A percentile compares a stretch with the other conserved stretches of the same genome.
phyloP scores from a whole-genome alignment of 2,888 invertebrate genomes.

The Luffia ferchaultella region DNA sequence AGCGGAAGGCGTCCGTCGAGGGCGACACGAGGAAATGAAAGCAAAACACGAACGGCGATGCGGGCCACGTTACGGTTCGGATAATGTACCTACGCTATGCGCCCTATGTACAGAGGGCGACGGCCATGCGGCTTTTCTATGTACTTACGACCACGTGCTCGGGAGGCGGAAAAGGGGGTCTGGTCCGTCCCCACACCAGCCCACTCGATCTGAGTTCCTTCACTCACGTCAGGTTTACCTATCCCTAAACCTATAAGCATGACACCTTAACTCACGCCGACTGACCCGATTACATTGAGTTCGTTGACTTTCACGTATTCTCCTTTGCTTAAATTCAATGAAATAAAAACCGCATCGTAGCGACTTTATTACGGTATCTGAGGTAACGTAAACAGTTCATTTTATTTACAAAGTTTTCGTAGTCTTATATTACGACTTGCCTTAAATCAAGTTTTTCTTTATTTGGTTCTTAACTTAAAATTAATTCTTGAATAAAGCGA shows the following conservation, averaged over 20 bases:
- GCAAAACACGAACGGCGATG: slow-evolving; percentile 25
- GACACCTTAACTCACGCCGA: not conserved
- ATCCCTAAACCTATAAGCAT: not conserved
- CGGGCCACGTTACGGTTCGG: slow-evolving; percentile 8
- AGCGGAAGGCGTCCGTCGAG: slow-evolving; percentile 11
- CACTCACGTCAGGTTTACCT: slow-evolving; percentile 12
- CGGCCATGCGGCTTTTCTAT: slow-evolving; percentile 10
- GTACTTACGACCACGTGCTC: slow-evolving; percentile 24
- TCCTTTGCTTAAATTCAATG: too few species aligned
- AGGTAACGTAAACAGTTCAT: too few species aligned
- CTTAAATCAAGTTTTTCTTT: too few species aligned
- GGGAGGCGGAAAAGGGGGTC: slow-evolving; percentile 23
- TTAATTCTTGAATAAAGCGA: too few species aligned
- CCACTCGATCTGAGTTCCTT: slow-evolving; percentile 15
- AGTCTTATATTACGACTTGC: too few species aligned
- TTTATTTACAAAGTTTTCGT: too few species aligned
- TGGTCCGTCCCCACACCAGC: slow-evolving; percentile 21
- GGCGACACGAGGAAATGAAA: slow-evolving; percentile 26
- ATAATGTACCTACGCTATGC: slow-evolving; percentile 1
- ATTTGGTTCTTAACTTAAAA: too few species aligned
- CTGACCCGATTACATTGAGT: slow-evolving; percentile 2
- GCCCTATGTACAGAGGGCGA: slow-evolving; percentile 3
- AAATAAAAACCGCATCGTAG: too few species aligned
- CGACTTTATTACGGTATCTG: too few species aligned
- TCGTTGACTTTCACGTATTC: slow-evolving; percentile 7